phyloP scores from a whole-genome alignment of 2,888 invertebrate genomes.

The Cheilosia scutellata region DNA sequence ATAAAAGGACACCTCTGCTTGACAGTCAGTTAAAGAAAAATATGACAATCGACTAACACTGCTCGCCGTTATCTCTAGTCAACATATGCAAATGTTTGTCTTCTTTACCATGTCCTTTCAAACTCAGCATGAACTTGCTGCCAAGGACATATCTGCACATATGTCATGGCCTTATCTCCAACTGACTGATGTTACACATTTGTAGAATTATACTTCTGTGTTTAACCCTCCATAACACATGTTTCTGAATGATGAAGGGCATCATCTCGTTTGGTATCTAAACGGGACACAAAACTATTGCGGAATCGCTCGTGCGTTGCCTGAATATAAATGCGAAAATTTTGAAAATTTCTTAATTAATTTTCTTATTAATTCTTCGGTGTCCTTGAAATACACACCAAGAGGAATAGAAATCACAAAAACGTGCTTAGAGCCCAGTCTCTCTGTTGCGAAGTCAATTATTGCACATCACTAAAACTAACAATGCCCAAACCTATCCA shows the following conservation, averaged over 20 bases:
- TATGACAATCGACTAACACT: neutral
- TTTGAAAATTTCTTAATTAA: conserved; percentile 64
- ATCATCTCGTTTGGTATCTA: conserved; percentile 8
- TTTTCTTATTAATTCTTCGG: conserved; percentile 42
- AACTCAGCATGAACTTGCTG: conserved; percentile 17
- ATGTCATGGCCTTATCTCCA: conserved; percentile 52
- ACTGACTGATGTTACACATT: conserved; percentile 54
- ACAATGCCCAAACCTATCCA: too few species aligned
- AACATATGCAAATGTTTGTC: neutral
- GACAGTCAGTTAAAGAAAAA: neutral
- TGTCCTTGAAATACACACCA: conserved; percentile 10
- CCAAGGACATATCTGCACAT: conserved; percentile 12
- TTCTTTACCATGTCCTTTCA: conserved; percentile 19
- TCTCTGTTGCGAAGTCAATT: too few species aligned
- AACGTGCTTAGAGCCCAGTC: conserved; percentile 29
- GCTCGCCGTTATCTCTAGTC: neutral
- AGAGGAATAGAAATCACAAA: conserved; percentile 1
- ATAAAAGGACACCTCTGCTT: too few species aligned
- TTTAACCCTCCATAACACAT: conserved; percentile 27
- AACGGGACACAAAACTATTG: conserved; percentile 4
- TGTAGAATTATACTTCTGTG: conserved; percentile 8
- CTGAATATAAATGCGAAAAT: conserved; percentile 48
- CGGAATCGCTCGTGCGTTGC: conserved; percentile 2
- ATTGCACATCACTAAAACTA: too few species aligned
- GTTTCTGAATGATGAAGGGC: conserved; percentile 30